Evolutionary conservation across 64 coral and sea anemone species (phyloP).

Genomic region (Stichodactyla mertensii): DNA sequence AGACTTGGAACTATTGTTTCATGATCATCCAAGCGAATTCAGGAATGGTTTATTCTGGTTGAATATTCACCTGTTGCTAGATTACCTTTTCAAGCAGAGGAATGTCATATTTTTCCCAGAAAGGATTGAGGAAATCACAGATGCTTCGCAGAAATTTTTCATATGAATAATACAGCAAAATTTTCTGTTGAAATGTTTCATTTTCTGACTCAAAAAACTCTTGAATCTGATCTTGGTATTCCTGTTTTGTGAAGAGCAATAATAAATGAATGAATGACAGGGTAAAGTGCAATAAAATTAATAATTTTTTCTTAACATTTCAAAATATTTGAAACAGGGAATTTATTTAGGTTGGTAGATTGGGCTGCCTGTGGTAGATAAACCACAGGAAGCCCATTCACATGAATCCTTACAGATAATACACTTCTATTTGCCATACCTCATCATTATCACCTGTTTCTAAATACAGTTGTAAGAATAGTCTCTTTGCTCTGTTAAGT

Average conservation of each 20-base stretch:
- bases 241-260: background rate
- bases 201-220: background rate
- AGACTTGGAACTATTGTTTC: no score
- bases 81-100: constrained; percentile 20
- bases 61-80: no score
- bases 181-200: background rate
- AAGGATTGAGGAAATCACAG: background rate
- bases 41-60: no score
- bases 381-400: background rate
- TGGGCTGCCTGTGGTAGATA: background rate
- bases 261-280: no score
- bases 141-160: background rate
- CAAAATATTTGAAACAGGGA: no score
- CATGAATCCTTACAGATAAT: background rate
- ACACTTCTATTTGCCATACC: background rate
- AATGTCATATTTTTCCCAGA: constrained; percentile 4
- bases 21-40: no score
- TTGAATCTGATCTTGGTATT: constrained; percentile 15
- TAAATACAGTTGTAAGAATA: background rate
- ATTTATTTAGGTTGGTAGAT: no score
- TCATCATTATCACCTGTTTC: background rate
- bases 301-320: no score
- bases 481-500: background rate
- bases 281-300: no score
- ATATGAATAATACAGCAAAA: background rate